Percentiles rank a stretch among this genome's conserved stretches.
Conservation (phyloP, 2,797 vertebrate species). For the Meriones psammophilus region DNA sequence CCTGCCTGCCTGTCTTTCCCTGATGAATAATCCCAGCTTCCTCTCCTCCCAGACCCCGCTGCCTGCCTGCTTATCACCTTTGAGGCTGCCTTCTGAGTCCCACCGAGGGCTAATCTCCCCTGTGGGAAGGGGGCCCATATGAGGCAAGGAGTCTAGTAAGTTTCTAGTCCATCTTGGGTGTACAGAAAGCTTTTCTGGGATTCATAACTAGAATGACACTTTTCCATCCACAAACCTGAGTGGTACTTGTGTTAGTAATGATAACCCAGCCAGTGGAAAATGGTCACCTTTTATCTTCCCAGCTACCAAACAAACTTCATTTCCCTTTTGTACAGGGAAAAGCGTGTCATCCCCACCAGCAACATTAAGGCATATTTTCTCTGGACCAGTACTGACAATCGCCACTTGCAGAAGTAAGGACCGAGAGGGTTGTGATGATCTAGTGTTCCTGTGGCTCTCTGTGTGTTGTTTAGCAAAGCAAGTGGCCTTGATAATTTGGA, state of each 20-base stretch:
- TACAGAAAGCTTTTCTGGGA: slow-evolving; percentile 1
- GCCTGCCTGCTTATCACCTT: slow-evolving; percentile 5
- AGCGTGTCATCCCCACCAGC: background rate
- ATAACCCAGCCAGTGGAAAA: background rate
- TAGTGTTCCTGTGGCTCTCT: background rate
- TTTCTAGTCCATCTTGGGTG: background rate
- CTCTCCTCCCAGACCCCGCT: slow-evolving; percentile 62
- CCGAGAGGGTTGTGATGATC: background rate
- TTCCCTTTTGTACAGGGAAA: background rate
- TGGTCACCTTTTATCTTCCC: background rate
- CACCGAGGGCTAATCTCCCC: background rate
- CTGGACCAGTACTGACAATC: background rate
- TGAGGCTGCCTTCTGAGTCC: background rate
- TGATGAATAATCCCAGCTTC: slow-evolving; percentile 69
- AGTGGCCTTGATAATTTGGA: too few relatives aligned
- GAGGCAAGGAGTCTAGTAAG: background rate
- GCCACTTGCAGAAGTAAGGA: background rate
- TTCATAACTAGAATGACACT: background rate
- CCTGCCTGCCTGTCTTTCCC: slow-evolving; percentile 67
- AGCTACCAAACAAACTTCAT: background rate
- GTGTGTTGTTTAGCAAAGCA: background rate
- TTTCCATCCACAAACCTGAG: background rate
- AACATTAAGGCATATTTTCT: background rate
- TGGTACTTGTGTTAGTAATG: background rate
- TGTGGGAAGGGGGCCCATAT: background rate